Evolutionary conservation across 2,113 vertebrate species (phyloP).

Genomic region (Sula dactylatra): DNA sequence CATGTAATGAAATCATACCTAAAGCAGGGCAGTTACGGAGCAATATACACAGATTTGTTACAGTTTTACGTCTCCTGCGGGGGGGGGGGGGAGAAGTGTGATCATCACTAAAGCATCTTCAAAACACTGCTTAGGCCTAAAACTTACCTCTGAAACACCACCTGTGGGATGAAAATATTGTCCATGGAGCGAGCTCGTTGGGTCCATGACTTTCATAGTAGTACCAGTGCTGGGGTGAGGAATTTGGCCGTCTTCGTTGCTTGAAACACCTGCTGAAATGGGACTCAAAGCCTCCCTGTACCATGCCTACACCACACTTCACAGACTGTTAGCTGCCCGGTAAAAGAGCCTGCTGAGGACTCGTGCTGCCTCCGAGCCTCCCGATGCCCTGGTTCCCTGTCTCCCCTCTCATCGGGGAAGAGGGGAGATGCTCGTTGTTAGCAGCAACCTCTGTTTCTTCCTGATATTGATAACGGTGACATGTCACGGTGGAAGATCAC

Average conservation of each 20-base stretch:
- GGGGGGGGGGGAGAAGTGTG: no score
- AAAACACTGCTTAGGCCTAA: neutral
- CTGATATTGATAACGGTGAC: neutral
- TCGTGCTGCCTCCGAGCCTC: neutral
- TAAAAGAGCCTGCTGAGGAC: neutral
- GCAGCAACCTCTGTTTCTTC: neutral
- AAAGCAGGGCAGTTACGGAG: neutral
- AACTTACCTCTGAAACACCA: neutral
- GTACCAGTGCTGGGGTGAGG: neutral
- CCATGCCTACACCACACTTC: neutral
- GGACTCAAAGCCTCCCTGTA: neutral
- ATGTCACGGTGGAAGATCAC: neutral
- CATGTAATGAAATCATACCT: neutral
- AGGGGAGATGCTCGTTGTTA: neutral
- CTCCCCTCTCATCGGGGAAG: neutral
- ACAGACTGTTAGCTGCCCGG: neutral
- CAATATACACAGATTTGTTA: neutral
- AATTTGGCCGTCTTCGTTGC: neutral
- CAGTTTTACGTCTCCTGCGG: no score
- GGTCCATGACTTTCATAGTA: accelerated
- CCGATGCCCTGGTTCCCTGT: neutral
- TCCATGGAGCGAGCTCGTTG: neutral
- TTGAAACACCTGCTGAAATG: neutral
- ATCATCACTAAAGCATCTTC: neutral
- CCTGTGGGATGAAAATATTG: neutral